Evolutionary conservation across 2,113 vertebrate species (phyloP).

Genomic region (Scartelaos histophorus): DNA sequence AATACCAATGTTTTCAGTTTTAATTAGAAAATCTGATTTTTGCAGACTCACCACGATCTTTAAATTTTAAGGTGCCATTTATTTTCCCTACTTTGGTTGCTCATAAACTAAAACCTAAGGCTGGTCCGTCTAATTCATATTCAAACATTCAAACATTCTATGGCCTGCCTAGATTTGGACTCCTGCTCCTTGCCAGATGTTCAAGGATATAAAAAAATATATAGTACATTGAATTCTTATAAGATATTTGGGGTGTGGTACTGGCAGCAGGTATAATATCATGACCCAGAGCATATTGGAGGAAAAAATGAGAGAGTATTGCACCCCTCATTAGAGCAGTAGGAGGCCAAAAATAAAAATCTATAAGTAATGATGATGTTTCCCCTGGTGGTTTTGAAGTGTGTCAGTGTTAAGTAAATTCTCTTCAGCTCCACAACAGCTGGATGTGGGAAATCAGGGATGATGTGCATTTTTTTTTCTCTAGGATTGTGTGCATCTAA

Average conservation of each 20-base stretch:
- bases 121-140: not conserved
- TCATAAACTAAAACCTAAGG: not conserved
- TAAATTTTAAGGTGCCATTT: not conserved
- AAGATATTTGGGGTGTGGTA: too few species aligned
- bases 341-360: not conserved
- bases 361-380: not conserved
- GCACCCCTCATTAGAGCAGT: not conserved
- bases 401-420: not conserved
- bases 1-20: too few species aligned
- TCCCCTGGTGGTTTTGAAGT: not conserved
- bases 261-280: too few species aligned
- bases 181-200: not conserved
- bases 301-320: too few species aligned
- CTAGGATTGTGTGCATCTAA: not conserved
- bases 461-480: not conserved
- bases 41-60: too few species aligned
- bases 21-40: too few species aligned
- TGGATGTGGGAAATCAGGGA: not conserved
- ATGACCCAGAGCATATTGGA: not conserved
- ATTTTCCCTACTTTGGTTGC: not conserved
- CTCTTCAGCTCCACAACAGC: not conserved
- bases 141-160: not conserved
- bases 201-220: not conserved
- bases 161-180: not conserved
- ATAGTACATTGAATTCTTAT: not conserved